Conservation (phyloP, 2,113 vertebrate genomes). For the Phalacrocorax carbo region DNA sequence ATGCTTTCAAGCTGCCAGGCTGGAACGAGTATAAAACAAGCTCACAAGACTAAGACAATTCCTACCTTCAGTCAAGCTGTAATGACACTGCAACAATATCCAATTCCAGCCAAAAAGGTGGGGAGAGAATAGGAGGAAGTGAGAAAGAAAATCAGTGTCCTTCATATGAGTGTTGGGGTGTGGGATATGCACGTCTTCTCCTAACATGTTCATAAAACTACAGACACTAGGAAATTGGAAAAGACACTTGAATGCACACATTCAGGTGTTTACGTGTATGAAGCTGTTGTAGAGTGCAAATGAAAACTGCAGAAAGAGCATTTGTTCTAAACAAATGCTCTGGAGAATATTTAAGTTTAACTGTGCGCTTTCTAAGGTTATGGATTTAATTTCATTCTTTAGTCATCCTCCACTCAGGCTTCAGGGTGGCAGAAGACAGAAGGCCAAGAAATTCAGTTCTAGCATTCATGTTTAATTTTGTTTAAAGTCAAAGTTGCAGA, state of each 20-base stretch:
- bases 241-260: not conserved
- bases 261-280: not conserved
- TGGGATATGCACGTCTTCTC: not conserved
- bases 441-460: not conserved
- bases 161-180: not conserved
- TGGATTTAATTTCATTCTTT: not conserved
- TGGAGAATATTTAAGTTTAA: not conserved
- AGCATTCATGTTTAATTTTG: not conserved
- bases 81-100: not conserved
- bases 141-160: not conserved
- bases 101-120: not conserved
- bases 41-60: not conserved
- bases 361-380: not conserved
- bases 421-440: not conserved
- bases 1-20: not conserved
- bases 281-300: not conserved
- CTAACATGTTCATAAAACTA: not conserved
- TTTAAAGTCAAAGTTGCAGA: not conserved
- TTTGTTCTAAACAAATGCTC: not conserved
- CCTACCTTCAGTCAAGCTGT: not conserved
- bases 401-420: not conserved
- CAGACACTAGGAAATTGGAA: not conserved
- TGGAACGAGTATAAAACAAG: not conserved
- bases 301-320: not conserved
- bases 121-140: fast-evolving